phyloP scores from a whole-genome alignment of 1,140 invertebrate genomes.

The Trichoplusia ni region DNA sequence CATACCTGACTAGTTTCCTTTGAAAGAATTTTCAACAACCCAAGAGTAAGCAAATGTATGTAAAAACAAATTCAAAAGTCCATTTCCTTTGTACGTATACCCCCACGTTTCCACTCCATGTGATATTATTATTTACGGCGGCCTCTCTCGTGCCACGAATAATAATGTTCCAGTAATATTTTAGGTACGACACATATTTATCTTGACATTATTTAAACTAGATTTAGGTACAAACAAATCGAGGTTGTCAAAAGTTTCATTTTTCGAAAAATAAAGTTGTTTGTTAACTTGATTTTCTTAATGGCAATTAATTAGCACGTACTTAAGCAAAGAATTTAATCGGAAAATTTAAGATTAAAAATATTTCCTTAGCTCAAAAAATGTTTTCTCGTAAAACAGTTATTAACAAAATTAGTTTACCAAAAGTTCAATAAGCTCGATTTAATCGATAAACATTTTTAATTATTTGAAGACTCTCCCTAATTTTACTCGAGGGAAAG shows the following conservation, averaged over 20 bases:
- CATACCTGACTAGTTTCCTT: too few relatives aligned
- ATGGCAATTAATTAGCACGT: too few relatives aligned
- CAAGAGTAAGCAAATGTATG: conserved; percentile 10
- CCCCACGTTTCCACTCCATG: conserved; percentile 13
- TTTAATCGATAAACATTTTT: conserved; percentile 52
- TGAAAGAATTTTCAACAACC: conserved; percentile 10
- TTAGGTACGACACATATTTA: conserved; percentile 12
- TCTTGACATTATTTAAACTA: conserved; percentile 13
- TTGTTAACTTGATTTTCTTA: too few relatives aligned
- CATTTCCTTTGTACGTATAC: conserved; percentile 19
- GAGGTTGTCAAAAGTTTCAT: too few relatives aligned
- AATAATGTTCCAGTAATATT: conserved; percentile 21
- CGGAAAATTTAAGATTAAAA: too few relatives aligned
- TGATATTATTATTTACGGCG: conserved; percentile 28
- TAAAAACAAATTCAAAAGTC: conserved; percentile 10
- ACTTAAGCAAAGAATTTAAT: too few relatives aligned
- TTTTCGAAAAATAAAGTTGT: too few relatives aligned
- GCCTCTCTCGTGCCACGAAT: conserved; percentile 10
- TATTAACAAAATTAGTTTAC: conserved; percentile 2
- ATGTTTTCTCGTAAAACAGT: not conserved
- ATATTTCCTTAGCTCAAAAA: too few relatives aligned
- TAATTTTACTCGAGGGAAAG: conserved; percentile 68
- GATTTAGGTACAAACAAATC: too few relatives aligned
- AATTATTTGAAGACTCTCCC: conserved; percentile 58
- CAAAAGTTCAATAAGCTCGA: conserved; percentile 22